Base-by-base conservation (phyloP, 2,113 vertebrate species). In the Stigmatopora nigra region DNA sequence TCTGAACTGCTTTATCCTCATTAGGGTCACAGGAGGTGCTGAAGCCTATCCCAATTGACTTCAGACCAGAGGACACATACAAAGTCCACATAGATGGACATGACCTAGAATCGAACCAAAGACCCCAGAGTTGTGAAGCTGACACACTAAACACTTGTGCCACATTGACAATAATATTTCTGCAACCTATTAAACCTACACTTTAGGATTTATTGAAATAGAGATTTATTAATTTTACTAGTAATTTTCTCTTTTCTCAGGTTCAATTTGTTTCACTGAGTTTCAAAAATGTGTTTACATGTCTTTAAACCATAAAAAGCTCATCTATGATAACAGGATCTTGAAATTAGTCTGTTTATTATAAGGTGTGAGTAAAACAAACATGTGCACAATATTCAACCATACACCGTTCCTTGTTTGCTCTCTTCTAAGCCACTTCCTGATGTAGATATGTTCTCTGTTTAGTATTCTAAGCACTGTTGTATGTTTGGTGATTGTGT, bases 301-400 rank as follows among this genome's bases (percentile, higher is more conserved):
- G 58, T 38, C 5, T 35, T 17, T 58, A 25, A 58, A 58, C 7
- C 73, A 61, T 53, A 71, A 77, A 71, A 77, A 69, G 52, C 70
- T 16, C 5, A 0, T 8, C 46, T 71, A 77, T 69, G 58, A 0
- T 58, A 73, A 72, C 69, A 11, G 70, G 49, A 76, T 70, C 76
- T 72, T 79, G 71, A 79, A 82, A 85, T 79, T 80, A 84, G 72
- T 49, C 62, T 72, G 75, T 85, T 87, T 85, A 73, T 82, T 84
- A 65, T 70, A 82, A 67, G 73, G 78, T 75, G 71, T 67, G 72
- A 12, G 25, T 68, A 67, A 83, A 64, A 71, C 69, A 77, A 87
- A 74, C 82, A 86, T 80, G 85, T 84, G 84, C 80, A 71, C 79
- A 78, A 77, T 78, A 81, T 16, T 84, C 77, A 80, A 76, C 86